These are phyloP conservation scores for Stegophylla sp. DNA, from an alignment of 2,888 invertebrate species.

Conservation along the genomic window DNA sequence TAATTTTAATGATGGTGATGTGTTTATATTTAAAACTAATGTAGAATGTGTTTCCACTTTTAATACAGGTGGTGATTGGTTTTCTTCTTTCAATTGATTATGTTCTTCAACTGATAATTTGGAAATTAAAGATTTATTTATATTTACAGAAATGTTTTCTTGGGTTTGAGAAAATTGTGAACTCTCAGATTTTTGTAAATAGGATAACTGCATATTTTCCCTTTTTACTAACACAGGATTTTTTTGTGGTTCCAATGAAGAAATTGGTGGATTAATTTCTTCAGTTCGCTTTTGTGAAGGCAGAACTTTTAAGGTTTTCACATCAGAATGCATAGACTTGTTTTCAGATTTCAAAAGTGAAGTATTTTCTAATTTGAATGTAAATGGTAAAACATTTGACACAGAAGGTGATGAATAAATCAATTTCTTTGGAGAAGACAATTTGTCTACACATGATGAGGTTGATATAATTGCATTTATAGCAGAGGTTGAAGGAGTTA, in stretches of 20 bases:
- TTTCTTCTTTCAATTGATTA: not conserved
- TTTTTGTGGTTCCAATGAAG: not conserved
- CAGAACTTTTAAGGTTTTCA: slow-evolving; percentile 29
- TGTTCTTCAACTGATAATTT: not conserved
- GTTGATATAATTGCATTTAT: not conserved
- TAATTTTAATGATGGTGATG: not conserved
- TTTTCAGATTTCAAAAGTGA: not conserved
- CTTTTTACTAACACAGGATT: not conserved
- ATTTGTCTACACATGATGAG: not conserved
- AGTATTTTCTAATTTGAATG: not conserved
- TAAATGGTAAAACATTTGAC: not conserved
- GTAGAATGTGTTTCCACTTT: slow-evolving; percentile 8
- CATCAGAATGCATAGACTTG: not conserved
- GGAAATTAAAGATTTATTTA: slow-evolving; percentile 3
- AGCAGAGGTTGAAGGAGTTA: not conserved
- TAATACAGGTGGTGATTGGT: not conserved
- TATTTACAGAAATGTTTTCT: not conserved
- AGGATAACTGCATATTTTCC: not conserved
- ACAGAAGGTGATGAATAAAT: not conserved
- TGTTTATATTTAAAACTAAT: not conserved
- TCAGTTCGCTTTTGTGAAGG: slow-evolving; percentile 22
- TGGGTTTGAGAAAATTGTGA: not conserved
- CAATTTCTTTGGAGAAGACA: slow-evolving; percentile 1
- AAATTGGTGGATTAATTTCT: not conserved
- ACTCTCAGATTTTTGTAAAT: not conserved